Base-by-base conservation (phyloP, 2,797 vertebrate genomes). In the Oreochromis grahami region DNA sequence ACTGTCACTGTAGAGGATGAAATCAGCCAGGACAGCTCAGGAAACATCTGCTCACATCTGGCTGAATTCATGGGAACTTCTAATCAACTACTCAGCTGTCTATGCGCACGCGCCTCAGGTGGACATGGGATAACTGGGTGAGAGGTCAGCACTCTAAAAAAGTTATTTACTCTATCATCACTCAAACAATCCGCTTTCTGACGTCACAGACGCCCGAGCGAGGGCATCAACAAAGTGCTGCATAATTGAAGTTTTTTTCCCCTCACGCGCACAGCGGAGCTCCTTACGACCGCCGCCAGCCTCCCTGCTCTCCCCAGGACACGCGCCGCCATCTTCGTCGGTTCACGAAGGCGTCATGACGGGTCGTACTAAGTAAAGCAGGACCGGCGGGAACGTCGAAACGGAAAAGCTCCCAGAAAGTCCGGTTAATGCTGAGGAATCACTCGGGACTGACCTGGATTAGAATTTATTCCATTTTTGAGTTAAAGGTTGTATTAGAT, bases 261-360 rank as follows among this genome's bases (percentile, higher is more conserved):
- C 9, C 56, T 90, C 76, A 92, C 91, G 80, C 9, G 24, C 4
- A 32, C 58, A 8, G 29, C 11, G 2, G 43, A 80, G 14, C 34
- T 13, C 8, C 11, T 76, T 48, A 12, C 5, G 0, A 19, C 34
- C 15, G 21, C 12, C 2, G 56, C 19, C 13, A 72, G 5, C n/a
- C 29, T 13, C 1, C 41, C 41, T 52, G 8, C 24, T 6, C 70
- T 82, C 14, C 77, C 1, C 14, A 78, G 5, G 24, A 56, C 1
- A 0, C 32, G 21, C 3, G 82, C 82, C 77, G 92, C 92, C 93
- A 94, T 93, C 43, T 89, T 94, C 41, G 5, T 52, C 14, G 3
- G 2, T 2, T 53, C 4, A 14, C 10, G 17, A 2, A 58, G 77
- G 87, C 60, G 55, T 70, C 26, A 48, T 56, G 83, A 29, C 2